Conservation (phyloP, 2,888 invertebrate species). For the Lasioglossum lativentre region DNA sequence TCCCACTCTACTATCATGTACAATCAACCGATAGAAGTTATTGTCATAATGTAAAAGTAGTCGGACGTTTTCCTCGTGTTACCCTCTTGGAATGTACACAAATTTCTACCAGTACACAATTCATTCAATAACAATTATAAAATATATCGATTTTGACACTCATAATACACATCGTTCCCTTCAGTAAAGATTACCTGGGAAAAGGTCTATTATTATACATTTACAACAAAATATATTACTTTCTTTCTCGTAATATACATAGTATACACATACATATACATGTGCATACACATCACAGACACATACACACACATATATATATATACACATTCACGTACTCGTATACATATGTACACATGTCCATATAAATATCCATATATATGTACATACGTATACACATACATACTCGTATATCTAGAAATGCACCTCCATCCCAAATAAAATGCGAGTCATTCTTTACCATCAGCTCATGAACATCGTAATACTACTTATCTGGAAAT, state of each 20-base stretch:
- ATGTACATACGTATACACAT: not conserved
- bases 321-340: not conserved
- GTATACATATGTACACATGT: not conserved
- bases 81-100: constrained; percentile 24
- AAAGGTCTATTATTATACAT: constrained; percentile 51
- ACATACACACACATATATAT: not conserved
- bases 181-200: constrained; percentile 39
- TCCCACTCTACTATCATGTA: constrained; percentile 26
- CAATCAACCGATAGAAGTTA: constrained; percentile 50
- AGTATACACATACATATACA: constrained; percentile 39
- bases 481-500: constrained; percentile 39
- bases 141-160: constrained; percentile 58
- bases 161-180: constrained; percentile 39
- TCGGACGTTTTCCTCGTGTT: constrained; percentile 19
- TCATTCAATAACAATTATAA: constrained; percentile 57
- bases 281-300: constrained; percentile 16
- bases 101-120: constrained; percentile 24
- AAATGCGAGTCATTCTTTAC: constrained; percentile 40
- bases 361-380: not conserved
- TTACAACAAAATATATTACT: constrained; percentile 74
- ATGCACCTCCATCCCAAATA: constrained; percentile 55
- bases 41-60: constrained; percentile 54
- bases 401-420: constrained; percentile 1
- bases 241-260: constrained; percentile 45
- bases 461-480: constrained; percentile 8